Conservation (phyloP, 2,888 invertebrate genomes). For the Petrolisthes cinctipes region DNA sequence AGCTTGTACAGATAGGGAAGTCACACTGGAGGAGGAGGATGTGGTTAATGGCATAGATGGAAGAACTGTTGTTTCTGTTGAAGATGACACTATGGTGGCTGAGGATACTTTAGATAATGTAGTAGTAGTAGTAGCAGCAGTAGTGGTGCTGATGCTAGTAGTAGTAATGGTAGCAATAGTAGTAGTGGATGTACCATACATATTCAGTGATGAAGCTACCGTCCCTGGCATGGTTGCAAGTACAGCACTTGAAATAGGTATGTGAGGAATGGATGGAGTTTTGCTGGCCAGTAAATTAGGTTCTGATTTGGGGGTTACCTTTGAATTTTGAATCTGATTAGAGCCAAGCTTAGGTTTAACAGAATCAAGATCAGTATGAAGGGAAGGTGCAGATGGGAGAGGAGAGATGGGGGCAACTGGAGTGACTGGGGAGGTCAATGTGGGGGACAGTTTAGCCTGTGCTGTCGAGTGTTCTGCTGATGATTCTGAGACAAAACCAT, state of each 20-base stretch:
- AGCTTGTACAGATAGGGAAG: too few species aligned
- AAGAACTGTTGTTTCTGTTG: too few species aligned
- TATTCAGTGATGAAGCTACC: too few species aligned
- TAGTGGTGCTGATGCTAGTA: not conserved
- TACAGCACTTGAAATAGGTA: not conserved
- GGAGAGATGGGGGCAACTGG: constrained; percentile 4
- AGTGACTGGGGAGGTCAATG: constrained; percentile 18
- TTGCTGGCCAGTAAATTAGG: constrained; percentile 3
- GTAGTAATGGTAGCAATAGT: not conserved
- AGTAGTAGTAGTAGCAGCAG: not conserved
- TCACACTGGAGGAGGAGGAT: too few species aligned
- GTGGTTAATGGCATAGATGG: too few species aligned
- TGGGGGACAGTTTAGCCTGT: constrained; percentile 9
- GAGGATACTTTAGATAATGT: too few species aligned
- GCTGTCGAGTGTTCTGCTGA: constrained; percentile 19
- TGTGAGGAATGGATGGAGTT: constrained; percentile 20
- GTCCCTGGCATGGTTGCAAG: too few species aligned
- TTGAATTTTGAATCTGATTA: not conserved
- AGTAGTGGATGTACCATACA: constrained; percentile 2
- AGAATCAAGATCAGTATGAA: constrained; percentile 10
- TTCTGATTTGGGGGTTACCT: not conserved
- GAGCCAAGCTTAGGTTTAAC: not conserved
- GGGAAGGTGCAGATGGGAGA: not conserved
- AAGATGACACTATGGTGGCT: too few species aligned
- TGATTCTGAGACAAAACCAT: constrained; percentile 13